A percentile compares a stretch with the other conserved stretches of the same genome.
Conservation (phyloP, 2,888 invertebrate genomes). For the Sesia apiformis region DNA sequence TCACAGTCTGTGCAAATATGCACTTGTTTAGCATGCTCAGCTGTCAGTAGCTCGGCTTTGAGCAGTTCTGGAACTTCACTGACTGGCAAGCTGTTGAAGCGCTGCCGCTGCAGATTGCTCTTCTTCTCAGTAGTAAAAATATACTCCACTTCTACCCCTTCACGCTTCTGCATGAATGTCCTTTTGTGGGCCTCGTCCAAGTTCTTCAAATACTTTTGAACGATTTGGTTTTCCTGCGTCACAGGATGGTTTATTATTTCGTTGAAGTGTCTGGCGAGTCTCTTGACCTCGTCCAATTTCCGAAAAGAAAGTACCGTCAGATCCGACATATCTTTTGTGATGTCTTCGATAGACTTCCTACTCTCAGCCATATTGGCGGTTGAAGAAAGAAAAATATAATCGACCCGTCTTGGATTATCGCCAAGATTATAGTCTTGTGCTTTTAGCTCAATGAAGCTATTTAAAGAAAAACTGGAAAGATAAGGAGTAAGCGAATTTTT, state of each 20-base stretch:
- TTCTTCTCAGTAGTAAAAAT: conserved; percentile 67
- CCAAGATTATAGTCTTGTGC: conserved; percentile 17
- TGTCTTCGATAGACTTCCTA: conserved; percentile 22
- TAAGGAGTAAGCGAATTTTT: conserved; percentile 1
- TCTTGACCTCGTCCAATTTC: conserved; percentile 51
- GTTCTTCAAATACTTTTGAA: conserved; percentile 40
- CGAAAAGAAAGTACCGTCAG: conserved; percentile 55
- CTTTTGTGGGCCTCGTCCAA: conserved; percentile 45
- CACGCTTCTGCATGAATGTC: conserved; percentile 48
- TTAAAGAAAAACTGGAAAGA: conserved; percentile 5
- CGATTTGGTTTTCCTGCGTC: conserved; percentile 34
- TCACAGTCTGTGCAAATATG: conserved; percentile 65
- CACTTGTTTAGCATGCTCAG: conserved; percentile 51
- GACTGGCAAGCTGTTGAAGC: conserved; percentile 62
- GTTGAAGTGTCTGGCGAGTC: conserved; percentile 49
- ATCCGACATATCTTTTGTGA: conserved; percentile 35
- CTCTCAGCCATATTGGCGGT: not conserved
- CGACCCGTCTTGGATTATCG: conserved; percentile 27
- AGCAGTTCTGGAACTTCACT: conserved; percentile 61
- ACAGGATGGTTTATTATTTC: conserved; percentile 46
- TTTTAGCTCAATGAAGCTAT: conserved; percentile 7
- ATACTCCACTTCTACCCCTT: conserved; percentile 58
- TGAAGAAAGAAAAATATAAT: not conserved
- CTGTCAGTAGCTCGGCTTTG: conserved; percentile 45
- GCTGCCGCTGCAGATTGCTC: conserved; percentile 53